These are phyloP conservation scores for Thomomys bottae DNA, from an alignment of 2,113 vertebrate species.

Conservation along the genomic window DNA sequence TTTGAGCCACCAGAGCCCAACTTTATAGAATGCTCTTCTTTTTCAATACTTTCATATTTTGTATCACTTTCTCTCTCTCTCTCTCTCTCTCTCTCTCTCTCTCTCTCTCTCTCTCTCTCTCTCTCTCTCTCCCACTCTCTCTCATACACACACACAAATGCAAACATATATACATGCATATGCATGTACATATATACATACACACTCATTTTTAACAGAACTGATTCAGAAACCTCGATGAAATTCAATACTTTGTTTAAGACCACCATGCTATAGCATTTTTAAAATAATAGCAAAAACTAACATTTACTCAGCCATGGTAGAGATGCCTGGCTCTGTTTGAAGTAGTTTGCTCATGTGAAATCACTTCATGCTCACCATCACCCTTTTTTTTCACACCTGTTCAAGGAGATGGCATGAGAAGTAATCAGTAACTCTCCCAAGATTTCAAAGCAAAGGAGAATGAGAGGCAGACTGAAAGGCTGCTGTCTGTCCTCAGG, in stretches of 20 bases:
- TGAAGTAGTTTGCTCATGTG: not conserved
- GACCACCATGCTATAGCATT: not conserved
- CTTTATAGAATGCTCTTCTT: not conserved
- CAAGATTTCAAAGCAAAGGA: not conserved
- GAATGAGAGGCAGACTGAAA: not conserved
- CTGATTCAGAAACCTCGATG: not conserved
- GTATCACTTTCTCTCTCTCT: not conserved
- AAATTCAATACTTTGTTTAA: conserved; percentile 2
- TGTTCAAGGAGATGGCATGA: not conserved
- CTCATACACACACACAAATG: too few species aligned
- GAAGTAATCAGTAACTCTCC: not conserved
- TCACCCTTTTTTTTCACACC: not conserved
- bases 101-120: too few species aligned
- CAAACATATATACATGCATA: not conserved
- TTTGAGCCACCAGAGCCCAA: not conserved
- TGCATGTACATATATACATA: not conserved
- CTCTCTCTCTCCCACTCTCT: too few species aligned
- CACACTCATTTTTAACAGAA: not conserved
- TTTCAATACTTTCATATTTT: not conserved
- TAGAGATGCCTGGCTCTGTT: not conserved
- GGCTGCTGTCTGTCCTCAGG: not conserved
- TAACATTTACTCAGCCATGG: not conserved
- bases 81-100: too few species aligned
- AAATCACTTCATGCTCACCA: not conserved
- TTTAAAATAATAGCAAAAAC: conserved; percentile 13